Conservation (phyloP, 1,140 invertebrate genomes). For the Drosophila asahinai region DNA sequence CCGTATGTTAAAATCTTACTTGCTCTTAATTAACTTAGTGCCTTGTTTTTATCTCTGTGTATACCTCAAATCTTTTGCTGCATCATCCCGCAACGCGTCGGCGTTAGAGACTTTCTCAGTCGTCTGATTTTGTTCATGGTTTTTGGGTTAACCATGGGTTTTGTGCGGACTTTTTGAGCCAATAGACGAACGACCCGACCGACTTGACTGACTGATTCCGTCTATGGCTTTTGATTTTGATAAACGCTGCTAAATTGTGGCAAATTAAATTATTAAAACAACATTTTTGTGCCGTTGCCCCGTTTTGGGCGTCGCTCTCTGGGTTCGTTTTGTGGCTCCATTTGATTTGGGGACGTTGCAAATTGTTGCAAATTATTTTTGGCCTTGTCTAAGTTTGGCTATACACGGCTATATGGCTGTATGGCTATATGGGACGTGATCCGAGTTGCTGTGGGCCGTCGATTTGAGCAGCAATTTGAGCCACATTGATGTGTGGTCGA, state of each 20-base stretch:
- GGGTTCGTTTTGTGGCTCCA: conserved; percentile 21
- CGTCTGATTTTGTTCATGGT: conserved; percentile 24
- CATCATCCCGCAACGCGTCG: conserved; percentile 60
- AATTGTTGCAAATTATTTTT: conserved; percentile 82
- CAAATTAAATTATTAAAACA: conserved; percentile 84
- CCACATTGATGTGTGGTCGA: conserved; percentile 68
- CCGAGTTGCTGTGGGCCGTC: conserved; percentile 47
- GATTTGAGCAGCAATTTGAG: conserved; percentile 52
- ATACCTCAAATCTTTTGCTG: conserved; percentile 45
- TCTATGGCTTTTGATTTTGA: conserved; percentile 76
- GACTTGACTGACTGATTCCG: conserved; percentile 59
- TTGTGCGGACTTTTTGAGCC: conserved; percentile 22
- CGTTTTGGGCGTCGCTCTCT: conserved; percentile 29
- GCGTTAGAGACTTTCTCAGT: conserved; percentile 52
- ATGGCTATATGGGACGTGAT: conserved; percentile 50
- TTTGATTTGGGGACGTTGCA: conserved; percentile 60
- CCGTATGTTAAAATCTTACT: too few species aligned
- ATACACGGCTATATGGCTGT: conserved; percentile 29
- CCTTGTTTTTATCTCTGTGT: conserved; percentile 4
- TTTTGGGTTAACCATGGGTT: conserved; percentile 28
- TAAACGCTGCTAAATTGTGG: conserved; percentile 84
- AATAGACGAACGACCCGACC: conserved; percentile 22
- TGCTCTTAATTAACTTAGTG: neutral
- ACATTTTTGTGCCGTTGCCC: conserved; percentile 70
- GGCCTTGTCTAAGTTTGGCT: conserved; percentile 79